phyloP scores from a whole-genome alignment of 2,113 vertebrate genomes.

The Bubalus kerabau region DNA sequence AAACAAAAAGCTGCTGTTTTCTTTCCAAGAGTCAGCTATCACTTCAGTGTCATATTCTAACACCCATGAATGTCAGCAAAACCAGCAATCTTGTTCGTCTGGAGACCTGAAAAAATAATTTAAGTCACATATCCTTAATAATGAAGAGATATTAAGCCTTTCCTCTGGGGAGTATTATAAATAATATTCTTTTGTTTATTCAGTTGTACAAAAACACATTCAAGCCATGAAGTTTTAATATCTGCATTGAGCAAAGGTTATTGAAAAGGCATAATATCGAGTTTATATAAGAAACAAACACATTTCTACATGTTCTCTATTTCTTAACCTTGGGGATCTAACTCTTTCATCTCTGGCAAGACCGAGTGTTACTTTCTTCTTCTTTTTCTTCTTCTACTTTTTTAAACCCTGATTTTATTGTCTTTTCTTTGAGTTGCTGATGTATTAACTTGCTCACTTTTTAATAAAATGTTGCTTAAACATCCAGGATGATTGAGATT shows the following conservation, averaged over 20 bases:
- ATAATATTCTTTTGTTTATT: slow-evolving; percentile 69
- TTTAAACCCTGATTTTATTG: not conserved
- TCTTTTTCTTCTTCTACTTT: not conserved
- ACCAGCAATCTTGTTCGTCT: not conserved
- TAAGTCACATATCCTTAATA: slow-evolving; percentile 31
- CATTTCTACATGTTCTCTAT: not conserved
- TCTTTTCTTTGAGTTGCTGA: slow-evolving; percentile 14
- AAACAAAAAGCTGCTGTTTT: not conserved
- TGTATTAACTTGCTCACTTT: slow-evolving; percentile 35
- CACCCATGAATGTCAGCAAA: not conserved
- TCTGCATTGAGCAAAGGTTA: slow-evolving; percentile 54
- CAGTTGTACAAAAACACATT: slow-evolving; percentile 65
- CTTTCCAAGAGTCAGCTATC: not conserved
- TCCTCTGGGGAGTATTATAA: slow-evolving; percentile 55
- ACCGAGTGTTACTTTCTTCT: not conserved
- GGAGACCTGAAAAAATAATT: slow-evolving; percentile 16
- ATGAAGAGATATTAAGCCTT: slow-evolving; percentile 56
- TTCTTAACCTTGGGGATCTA: not conserved
- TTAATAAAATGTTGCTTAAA: not conserved
- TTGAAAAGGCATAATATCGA: not conserved
- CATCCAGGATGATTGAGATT: not conserved
- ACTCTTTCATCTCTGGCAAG: not conserved
- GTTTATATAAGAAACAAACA: slow-evolving; percentile 35
- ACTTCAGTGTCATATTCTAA: not conserved
- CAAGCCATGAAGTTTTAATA: slow-evolving; percentile 64